Percentiles rank a stretch among this genome's conserved stretches.
Conservation (phyloP, 2,797 vertebrate species). For the Enteromius anoplus region DNA sequence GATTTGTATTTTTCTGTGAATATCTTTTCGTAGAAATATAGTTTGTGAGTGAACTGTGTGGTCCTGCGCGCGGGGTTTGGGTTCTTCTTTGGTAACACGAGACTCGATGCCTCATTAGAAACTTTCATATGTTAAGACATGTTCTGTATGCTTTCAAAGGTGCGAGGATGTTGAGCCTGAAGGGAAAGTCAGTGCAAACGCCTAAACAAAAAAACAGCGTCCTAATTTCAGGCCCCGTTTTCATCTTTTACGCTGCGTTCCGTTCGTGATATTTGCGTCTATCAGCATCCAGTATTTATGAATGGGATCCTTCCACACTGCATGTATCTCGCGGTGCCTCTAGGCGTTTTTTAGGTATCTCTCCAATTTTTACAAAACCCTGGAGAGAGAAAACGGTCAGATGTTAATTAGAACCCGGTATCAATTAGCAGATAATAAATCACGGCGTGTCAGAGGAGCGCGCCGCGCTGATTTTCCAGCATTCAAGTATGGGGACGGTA, state of each 20-base stretch:
- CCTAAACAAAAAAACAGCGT: not conserved
- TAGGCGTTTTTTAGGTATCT: conserved; percentile 43
- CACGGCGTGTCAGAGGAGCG: conserved; percentile 63
- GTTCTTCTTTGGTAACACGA: conserved; percentile 67
- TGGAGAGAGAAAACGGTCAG: conserved; percentile 44
- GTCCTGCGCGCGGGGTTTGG: conserved; percentile 44
- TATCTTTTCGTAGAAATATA: conserved; percentile 11
- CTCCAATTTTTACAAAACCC: conserved; percentile 42
- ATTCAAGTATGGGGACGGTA: conserved; percentile 62
- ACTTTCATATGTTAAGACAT: conserved; percentile 55
- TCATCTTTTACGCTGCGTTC: not conserved
- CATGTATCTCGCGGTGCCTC: conserved; percentile 8
- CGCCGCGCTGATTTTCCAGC: conserved; percentile 64
- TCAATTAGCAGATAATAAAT: conserved; percentile 76
- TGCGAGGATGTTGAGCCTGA: conserved; percentile 48
- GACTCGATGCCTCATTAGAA: conserved; percentile 64
- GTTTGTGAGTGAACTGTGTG: conserved; percentile 55
- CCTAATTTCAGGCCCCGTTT: conserved; percentile 18
- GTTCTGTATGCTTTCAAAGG: conserved; percentile 51
- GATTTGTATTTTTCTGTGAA: not conserved
- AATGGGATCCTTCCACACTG: conserved; percentile 13
- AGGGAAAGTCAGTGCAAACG: conserved; percentile 32
- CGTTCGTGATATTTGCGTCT: conserved; percentile 36
- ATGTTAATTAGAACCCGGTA: conserved; percentile 65
- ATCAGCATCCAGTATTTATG: conserved; percentile 26